Conservation (phyloP, 2,113 vertebrate genomes). For the Epinephelus cyanopodus region DNA sequence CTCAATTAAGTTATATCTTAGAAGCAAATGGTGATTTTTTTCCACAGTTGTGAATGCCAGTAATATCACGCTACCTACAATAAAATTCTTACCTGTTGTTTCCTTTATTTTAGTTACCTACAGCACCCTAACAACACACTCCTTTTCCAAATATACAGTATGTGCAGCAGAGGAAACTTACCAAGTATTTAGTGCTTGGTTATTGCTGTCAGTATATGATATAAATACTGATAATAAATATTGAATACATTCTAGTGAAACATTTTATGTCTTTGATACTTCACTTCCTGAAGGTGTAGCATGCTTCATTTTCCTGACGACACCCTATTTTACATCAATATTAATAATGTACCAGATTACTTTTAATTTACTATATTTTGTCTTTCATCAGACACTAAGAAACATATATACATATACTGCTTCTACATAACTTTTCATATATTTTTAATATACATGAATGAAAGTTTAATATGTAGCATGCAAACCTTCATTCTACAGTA, state of each 20-base stretch:
- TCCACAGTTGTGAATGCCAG: background rate
- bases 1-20: background rate
- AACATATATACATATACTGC: background rate
- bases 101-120: too few relatives aligned
- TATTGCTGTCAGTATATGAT: too few relatives aligned
- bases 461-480: fast-evolving
- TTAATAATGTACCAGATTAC: background rate
- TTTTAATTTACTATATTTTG: background rate
- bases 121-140: too few relatives aligned
- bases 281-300: background rate
- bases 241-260: background rate
- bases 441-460: background rate
- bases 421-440: background rate
- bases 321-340: background rate
- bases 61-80: too few relatives aligned
- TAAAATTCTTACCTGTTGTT: too few relatives aligned
- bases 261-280: background rate
- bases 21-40: background rate
- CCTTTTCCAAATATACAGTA: too few relatives aligned
- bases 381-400: background rate
- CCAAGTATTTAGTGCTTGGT: too few relatives aligned
- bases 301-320: conserved; percentile 4
- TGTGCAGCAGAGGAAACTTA: too few relatives aligned
- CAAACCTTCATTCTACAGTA: conserved; percentile 91
- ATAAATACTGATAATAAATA: too few relatives aligned